Percentiles rank a stretch among this genome's conserved stretches.
Evolutionary conservation across 2,888 invertebrate species (phyloP).

Genomic region (Monoplex corrugatus): DNA sequence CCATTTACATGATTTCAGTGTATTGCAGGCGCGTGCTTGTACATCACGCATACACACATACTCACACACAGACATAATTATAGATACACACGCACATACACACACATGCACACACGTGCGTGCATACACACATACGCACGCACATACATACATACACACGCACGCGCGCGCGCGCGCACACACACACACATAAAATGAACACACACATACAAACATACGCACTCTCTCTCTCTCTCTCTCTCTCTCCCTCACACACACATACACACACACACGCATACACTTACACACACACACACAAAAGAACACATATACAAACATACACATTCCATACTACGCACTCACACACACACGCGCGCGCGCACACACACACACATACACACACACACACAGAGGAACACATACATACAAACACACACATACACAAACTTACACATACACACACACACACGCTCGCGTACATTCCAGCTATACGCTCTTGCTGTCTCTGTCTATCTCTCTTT

Average conservation of each 20-base stretch:
- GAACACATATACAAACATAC: neutral
- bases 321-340: no score
- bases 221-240: neutral
- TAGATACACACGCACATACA: neutral
- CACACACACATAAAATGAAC: neutral
- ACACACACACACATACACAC: neutral
- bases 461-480: no score
- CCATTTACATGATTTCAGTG: neutral
- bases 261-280: neutral
- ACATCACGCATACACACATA: neutral
- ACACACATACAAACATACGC: neutral
- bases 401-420: neutral
- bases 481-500: no score
- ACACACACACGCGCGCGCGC: neutral
- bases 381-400: neutral
- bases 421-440: neutral
- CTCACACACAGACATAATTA: constrained; percentile 5
- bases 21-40: neutral
- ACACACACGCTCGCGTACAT: neutral
- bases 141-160: constrained; percentile 18
- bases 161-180: neutral
- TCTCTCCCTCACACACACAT: neutral
- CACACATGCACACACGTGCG: neutral
- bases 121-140: neutral
- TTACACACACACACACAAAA: neutral